Conservation (phyloP, 2,797 vertebrate genomes). For the Tapera naevia region DNA sequence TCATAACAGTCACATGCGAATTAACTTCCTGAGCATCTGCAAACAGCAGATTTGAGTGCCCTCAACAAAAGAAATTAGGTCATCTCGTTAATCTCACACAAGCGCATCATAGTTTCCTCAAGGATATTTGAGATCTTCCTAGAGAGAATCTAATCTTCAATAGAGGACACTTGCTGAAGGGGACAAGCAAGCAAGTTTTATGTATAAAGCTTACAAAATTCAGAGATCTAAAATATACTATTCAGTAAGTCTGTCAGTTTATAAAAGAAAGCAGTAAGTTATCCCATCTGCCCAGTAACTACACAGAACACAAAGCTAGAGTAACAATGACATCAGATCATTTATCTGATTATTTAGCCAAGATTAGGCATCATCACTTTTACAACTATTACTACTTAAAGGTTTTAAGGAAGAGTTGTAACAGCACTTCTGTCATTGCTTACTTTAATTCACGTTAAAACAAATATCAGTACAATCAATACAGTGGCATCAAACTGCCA, state of each 20-base stretch:
- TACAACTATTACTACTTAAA: background rate
- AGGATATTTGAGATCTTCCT: background rate
- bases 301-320: background rate
- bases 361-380: background rate
- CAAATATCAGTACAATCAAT: background rate
- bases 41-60: background rate
- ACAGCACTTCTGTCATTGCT: background rate
- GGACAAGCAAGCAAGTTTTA: background rate
- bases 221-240: background rate
- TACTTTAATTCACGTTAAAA: background rate
- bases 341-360: background rate
- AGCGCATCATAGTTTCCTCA: background rate
- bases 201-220: background rate
- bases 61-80: conserved; percentile 58
- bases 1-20: background rate
- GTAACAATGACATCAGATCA: background rate
- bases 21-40: conserved; percentile 2
- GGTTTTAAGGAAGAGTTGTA: background rate
- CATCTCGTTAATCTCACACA: conserved; percentile 45
- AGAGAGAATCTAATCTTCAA: background rate
- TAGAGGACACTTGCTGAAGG: background rate
- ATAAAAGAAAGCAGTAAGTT: background rate
- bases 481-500: background rate
- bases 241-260: background rate
- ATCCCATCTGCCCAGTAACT: background rate